Conservation (phyloP, 1,140 invertebrate species). For the Leptoteleia sp. region DNA sequence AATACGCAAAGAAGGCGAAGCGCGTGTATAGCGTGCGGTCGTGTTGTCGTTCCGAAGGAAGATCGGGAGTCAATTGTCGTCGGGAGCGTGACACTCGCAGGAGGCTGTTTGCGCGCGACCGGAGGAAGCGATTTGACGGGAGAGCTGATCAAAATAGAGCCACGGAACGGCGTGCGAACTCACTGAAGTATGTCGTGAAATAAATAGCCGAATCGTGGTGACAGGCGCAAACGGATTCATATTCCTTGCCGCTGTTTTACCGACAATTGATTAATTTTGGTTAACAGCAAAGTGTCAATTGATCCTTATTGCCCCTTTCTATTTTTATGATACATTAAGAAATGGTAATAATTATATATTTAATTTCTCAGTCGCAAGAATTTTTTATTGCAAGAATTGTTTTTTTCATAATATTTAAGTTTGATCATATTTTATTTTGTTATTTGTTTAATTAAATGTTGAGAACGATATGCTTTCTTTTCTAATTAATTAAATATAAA, state of each 20-base stretch:
- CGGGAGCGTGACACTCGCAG: constrained; percentile 8
- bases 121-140: constrained; percentile 16
- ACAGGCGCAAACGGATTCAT: constrained; percentile 18
- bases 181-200: constrained; percentile 29
- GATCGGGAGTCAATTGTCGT: constrained; percentile 2
- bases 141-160: constrained; percentile 33
- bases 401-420: no score
- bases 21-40: not conserved
- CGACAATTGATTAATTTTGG: no score
- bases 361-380: no score
- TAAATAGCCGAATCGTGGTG: constrained; percentile 23
- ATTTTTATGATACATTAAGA: no score
- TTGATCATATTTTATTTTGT: no score
- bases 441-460: no score
- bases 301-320: no score
- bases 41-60: not conserved
- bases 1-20: not conserved
- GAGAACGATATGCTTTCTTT: no score
- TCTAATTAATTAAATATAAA: no score
- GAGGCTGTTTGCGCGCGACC: constrained; percentile 14
- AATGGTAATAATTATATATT: no score
- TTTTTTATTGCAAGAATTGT: no score
- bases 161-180: constrained; percentile 33
- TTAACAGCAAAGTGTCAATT: no score
- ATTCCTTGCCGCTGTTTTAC: constrained; percentile 15